Evolutionary conservation across 2,113 vertebrate species (phyloP).

Genomic region (Dasypus novemcinctus): DNA sequence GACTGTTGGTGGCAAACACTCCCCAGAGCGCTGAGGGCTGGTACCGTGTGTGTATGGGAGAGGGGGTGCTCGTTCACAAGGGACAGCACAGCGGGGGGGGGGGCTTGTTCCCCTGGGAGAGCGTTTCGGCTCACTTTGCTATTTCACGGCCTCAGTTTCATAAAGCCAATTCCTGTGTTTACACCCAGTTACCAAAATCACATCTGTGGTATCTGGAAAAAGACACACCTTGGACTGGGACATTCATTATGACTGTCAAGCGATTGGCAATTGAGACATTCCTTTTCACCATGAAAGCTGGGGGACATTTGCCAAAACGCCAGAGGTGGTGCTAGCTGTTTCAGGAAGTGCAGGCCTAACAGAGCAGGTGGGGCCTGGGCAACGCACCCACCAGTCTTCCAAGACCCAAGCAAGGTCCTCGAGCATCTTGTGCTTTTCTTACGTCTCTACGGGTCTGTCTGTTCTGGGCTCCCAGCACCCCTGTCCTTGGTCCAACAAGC

Average conservation of each 20-base stretch:
- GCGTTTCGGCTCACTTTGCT: background rate
- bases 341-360: background rate
- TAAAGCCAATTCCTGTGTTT: background rate
- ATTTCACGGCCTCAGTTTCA: background rate
- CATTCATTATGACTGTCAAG: accelerated
- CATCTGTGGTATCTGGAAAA: background rate
- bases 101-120: background rate
- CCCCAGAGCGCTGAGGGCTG: background rate
- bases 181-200: background rate
- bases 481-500: background rate
- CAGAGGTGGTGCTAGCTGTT: too few species aligned
- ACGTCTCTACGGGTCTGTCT: background rate
- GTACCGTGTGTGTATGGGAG: too few species aligned
- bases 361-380: background rate
- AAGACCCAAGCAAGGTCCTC: background rate
- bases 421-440: accelerated
- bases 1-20: background rate
- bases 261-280: background rate
- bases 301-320: background rate
- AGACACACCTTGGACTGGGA: background rate
- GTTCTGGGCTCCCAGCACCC: background rate
- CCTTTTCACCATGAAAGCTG: background rate
- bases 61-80: too few species aligned
- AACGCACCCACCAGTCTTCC: background rate
- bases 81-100: too few species aligned